Conservation (phyloP, 2,888 invertebrate genomes). For the Argyresthia albistria region DNA sequence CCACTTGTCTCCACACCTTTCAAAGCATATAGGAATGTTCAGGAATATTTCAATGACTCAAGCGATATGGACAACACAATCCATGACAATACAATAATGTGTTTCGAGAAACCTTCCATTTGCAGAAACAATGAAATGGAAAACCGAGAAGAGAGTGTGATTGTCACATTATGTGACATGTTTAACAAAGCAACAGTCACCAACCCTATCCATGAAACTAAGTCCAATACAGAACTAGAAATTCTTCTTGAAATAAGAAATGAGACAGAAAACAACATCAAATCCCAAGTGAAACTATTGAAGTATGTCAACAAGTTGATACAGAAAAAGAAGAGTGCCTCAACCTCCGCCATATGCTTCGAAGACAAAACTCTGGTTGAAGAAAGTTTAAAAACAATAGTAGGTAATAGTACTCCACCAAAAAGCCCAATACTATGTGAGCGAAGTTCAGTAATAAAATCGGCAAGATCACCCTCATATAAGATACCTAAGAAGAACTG, state of each 20-base stretch:
- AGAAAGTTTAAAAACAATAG: conserved; percentile 13
- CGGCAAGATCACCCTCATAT: conserved; percentile 42
- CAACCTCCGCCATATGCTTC: conserved; percentile 14
- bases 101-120: conserved; percentile 33
- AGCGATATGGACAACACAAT: conserved; percentile 31
- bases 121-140: conserved; percentile 18
- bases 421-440: conserved; percentile 16
- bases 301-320: conserved; percentile 34
- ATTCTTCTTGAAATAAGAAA: conserved; percentile 36
- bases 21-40: conserved; percentile 42
- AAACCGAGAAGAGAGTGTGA: conserved; percentile 45
- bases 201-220: conserved; percentile 17
- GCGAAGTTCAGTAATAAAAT: conserved; percentile 36
- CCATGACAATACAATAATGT: conserved; percentile 47
- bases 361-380: conserved; percentile 21
- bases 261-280: conserved; percentile 32
- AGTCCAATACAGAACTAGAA: conserved; percentile 25
- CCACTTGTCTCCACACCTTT: conserved; percentile 53
- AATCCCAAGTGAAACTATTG: conserved; percentile 35
- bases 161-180: conserved; percentile 48
- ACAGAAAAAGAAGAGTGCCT: conserved; percentile 22
- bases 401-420: conserved; percentile 14
- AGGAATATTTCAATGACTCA: conserved; percentile 43
- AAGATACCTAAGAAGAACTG: conserved; percentile 51
- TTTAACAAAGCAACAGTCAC: conserved; percentile 42